phyloP scores from a whole-genome alignment of 2,113 vertebrate genomes.

The Nothocercus julius region DNA sequence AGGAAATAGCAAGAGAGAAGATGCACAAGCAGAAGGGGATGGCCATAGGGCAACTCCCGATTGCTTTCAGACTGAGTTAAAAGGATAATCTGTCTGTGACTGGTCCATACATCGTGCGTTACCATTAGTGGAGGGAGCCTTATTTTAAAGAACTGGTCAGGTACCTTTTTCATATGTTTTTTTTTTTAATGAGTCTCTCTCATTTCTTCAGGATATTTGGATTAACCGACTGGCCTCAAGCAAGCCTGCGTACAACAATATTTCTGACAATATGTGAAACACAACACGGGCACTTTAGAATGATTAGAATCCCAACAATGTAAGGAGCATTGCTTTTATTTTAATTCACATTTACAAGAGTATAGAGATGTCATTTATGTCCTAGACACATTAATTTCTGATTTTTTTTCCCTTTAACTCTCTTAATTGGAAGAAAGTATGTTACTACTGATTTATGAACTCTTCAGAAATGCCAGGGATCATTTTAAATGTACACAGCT shows the following conservation, averaged over 20 bases:
- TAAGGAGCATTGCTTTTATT: conserved; percentile 14
- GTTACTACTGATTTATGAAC: conserved; percentile 81
- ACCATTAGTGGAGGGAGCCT: background rate
- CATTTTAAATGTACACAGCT: conserved; percentile 84
- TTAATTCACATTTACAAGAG: conserved; percentile 53
- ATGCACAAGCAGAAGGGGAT: background rate
- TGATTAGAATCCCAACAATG: background rate
- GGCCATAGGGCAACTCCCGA: no score
- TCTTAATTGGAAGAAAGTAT: conserved; percentile 82
- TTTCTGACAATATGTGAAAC: background rate
- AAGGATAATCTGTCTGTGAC: background rate
- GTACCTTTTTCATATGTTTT: background rate
- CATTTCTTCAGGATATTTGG: background rate
- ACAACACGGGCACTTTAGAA: background rate
- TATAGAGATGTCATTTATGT: conserved; percentile 71
- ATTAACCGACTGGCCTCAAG: background rate
- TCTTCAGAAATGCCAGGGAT: conserved; percentile 77
- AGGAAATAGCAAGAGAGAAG: background rate
- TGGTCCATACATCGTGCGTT: background rate
- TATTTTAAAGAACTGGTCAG: background rate
- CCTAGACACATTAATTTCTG: conserved; percentile 77
- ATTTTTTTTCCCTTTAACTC: conserved; percentile 65
- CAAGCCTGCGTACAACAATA: background rate
- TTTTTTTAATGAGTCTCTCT: background rate
- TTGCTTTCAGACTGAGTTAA: background rate